Percentiles rank a stretch among this genome's conserved stretches.
Evolutionary conservation across 1,140 invertebrate genomes (phyloP).

Genomic region (Diabrotica undecimpunctata): DNA sequence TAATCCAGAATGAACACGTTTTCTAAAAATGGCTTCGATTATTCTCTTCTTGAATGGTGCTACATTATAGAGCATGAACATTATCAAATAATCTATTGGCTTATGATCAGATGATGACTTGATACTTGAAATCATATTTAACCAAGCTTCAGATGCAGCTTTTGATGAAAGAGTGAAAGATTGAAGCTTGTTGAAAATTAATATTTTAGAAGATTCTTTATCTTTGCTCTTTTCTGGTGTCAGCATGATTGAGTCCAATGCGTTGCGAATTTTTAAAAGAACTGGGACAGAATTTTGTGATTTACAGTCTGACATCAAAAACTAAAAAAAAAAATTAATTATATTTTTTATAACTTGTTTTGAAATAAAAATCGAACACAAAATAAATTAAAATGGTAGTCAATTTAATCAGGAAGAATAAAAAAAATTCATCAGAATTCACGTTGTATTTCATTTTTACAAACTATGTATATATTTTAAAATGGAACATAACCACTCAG

Average conservation of each 20-base stretch:
- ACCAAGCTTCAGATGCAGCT: slow-evolving; percentile 33
- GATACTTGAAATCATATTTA: slow-evolving; percentile 35
- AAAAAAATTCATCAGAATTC: no score
- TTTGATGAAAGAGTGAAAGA: slow-evolving; percentile 26
- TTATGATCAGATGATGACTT: slow-evolving; percentile 37
- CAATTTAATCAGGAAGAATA: no score
- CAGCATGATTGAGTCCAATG: slow-evolving; percentile 36
- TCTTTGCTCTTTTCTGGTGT: slow-evolving; percentile 23
- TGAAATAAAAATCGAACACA: no score
- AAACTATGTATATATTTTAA: no score
- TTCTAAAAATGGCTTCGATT: slow-evolving; percentile 47
- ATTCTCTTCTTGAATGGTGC: slow-evolving; percentile 44
- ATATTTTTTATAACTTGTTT: no score
- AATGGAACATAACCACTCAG: no score
- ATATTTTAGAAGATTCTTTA: slow-evolving; percentile 31
- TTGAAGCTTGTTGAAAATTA: slow-evolving; percentile 37
- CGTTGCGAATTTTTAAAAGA: slow-evolving; percentile 34
- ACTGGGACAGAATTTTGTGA: slow-evolving; percentile 23
- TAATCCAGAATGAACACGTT: slow-evolving; percentile 45
- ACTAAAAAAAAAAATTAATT: slow-evolving; percentile 22
- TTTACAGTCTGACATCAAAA: slow-evolving; percentile 36
- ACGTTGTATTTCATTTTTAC: no score
- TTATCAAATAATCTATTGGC: slow-evolving; percentile 48
- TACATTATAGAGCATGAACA: slow-evolving; percentile 47
- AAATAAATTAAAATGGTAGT: no score